Base-by-base conservation (phyloP, 2,888 invertebrate genomes). In the Synanthedon myopaeformis region DNA sequence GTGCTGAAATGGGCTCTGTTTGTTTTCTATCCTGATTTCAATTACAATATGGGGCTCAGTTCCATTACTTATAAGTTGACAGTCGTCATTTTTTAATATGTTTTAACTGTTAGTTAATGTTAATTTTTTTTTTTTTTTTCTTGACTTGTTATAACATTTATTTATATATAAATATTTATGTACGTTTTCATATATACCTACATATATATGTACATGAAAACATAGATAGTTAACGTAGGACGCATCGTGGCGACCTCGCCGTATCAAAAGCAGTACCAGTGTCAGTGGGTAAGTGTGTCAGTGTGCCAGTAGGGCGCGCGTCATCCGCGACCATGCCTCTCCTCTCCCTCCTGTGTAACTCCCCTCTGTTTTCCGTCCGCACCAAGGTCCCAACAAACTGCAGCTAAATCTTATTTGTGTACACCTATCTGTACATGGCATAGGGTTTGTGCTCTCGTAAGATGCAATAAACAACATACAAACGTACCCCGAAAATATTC, bases 221-320 rank as follows among this genome's bases (percentile, higher is more conserved):
- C 14, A 45, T 45, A 11, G 1, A 19, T 49, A 14, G 23, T 70
- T 75, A 65, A 76, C 69, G 74, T 82, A 80, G 76, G 79, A 82
- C 79, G 79, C 76, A 77, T 79, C 70, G 70, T 63, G 67, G 59
- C 74, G 86, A 80, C 86, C 86, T 86, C 85, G 85, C 56, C 84
- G 75, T 65, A 82, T 83, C 82, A 82, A 85, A 85, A 85, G 84
- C 79, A 86, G 86, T 85, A 79, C 82, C 88, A 88, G 83, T 86
- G 88, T 85, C 88, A 88, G 74, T 86, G 69, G 87, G 87, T 85
- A 85, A 88, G 81, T 88, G 84, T 84, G 87, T 84, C 83, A 88
- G 82, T 88, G 76, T 76, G 88, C 75, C 84, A 88, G 84, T 87
- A 70, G 88, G 88, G 71, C 87, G 83, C 84, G 85, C 86, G 86